Evolutionary conservation across 1,140 invertebrate genomes (phyloP).

Genomic region (Drosophila micromelanica): DNA sequence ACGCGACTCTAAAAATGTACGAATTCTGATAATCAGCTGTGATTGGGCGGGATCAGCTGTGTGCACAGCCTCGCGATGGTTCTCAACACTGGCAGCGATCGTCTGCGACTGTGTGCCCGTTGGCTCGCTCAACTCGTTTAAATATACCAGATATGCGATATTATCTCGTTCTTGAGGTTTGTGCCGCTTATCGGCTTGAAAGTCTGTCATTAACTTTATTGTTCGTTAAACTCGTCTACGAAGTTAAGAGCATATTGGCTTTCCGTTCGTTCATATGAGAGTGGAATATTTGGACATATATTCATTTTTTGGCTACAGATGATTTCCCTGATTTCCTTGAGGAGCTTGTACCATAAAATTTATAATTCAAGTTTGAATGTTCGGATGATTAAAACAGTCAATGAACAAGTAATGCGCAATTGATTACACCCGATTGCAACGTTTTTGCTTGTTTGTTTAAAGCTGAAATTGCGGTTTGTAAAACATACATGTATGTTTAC

Average conservation of each 20-base stretch:
- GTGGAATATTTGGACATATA: no score
- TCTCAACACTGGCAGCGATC: conserved; percentile 57
- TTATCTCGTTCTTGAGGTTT: conserved; percentile 43
- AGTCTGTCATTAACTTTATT: conserved; percentile 17
- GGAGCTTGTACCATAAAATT: no score
- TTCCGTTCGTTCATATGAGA: no score
- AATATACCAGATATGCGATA: conserved; percentile 47
- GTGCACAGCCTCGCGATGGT: conserved; percentile 28
- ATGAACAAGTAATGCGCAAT: no score
- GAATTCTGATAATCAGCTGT: conserved; percentile 16
- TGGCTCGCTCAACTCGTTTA: conserved; percentile 41
- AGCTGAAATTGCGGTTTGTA: conserved; percentile 32
- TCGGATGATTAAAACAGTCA: no score
- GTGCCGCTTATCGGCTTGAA: conserved; percentile 15
- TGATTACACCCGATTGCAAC: no score
- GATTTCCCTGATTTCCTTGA: no score
- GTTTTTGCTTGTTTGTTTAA: conserved; percentile 7
- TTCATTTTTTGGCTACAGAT: no score
- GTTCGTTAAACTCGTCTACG: neutral
- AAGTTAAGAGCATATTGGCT: no score
- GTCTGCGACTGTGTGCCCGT: conserved; percentile 36
- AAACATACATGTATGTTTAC: conserved; percentile 30
- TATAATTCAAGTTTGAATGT: no score
- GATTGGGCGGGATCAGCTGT: conserved; percentile 33
- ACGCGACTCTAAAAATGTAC: neutral